Evolutionary conservation across 92 coral and sea anemone species (phyloP).

Genomic region (Siderastrea siderea): DNA sequence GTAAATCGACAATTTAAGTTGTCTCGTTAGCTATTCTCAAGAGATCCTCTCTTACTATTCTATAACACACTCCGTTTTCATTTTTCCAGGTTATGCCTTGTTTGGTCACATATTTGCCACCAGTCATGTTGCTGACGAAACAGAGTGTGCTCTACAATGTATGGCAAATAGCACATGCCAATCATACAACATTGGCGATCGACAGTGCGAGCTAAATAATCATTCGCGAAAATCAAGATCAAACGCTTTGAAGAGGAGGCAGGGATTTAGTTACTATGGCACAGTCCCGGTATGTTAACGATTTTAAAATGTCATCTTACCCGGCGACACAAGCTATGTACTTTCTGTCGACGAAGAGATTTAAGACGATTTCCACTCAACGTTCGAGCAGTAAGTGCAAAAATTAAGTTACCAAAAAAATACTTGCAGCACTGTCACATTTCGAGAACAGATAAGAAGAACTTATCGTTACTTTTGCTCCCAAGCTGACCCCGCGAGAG

Average conservation of each 20-base stretch:
- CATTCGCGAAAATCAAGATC: neutral
- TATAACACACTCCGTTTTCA: neutral
- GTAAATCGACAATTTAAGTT: neutral
- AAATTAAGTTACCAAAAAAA: too few relatives aligned
- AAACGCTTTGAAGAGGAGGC: neutral
- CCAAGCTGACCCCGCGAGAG: too few relatives aligned
- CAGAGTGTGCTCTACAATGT: conserved; percentile 4
- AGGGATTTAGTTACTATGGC: conserved; percentile 5
- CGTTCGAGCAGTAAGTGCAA: too few relatives aligned
- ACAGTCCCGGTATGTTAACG: neutral
- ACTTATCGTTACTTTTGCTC: too few relatives aligned
- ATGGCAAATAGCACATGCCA: conserved; percentile 22
- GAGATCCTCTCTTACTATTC: too few relatives aligned
- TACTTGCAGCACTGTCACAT: too few relatives aligned
- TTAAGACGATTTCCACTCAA: too few relatives aligned
- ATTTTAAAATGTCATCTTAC: neutral
- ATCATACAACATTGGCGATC: conserved; percentile 16
- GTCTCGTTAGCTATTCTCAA: too few relatives aligned
- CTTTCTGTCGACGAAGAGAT: neutral
- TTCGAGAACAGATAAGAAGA: too few relatives aligned
- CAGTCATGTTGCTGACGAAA: neutral
- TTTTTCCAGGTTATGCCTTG: neutral
- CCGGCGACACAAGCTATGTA: neutral
- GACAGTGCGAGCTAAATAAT: conserved; percentile 13
- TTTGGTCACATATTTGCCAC: neutral